These are phyloP conservation scores for Gadus chalcogrammus DNA, from an alignment of 2,113 vertebrate genomes.

Conservation along the genomic window DNA sequence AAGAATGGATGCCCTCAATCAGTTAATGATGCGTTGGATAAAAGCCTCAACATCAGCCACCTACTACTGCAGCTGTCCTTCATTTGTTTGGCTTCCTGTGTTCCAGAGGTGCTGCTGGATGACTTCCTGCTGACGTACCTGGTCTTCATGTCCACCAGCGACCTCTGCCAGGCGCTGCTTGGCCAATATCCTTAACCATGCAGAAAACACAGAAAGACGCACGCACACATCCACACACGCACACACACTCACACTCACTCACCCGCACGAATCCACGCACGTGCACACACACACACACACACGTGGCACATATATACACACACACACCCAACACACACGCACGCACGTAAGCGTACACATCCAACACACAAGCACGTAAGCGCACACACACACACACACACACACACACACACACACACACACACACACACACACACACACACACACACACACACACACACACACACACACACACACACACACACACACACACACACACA, in stretches of 20 bases:
- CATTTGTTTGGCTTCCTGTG: slow-evolving; percentile 24
- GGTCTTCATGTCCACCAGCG: slow-evolving; percentile 93
- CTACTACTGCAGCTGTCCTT: no score
- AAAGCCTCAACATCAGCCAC: no score
- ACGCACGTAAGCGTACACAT: background rate
- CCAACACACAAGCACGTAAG: background rate
- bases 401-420: background rate
- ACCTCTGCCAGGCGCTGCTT: slow-evolving; percentile 94
- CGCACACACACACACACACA: background rate
- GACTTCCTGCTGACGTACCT: slow-evolving; percentile 95
- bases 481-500: slow-evolving; percentile 2
- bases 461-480: background rate
- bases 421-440: background rate
- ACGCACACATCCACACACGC: background rate
- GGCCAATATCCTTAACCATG: slow-evolving; percentile 92
- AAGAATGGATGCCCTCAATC: no score
- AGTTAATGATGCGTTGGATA: no score
- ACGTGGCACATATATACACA: background rate
- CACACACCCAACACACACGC: background rate
- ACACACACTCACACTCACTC: background rate
- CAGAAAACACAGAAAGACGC: background rate
- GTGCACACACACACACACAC: background rate
- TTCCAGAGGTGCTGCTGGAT: slow-evolving; percentile 91
- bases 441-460: no score
- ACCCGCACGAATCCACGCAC: background rate